A percentile compares a stretch with the other conserved stretches of the same genome.
Evolutionary conservation across 2,797 vertebrate genomes (phyloP).

Genomic region (Sebastiscus albofasciatus): DNA sequence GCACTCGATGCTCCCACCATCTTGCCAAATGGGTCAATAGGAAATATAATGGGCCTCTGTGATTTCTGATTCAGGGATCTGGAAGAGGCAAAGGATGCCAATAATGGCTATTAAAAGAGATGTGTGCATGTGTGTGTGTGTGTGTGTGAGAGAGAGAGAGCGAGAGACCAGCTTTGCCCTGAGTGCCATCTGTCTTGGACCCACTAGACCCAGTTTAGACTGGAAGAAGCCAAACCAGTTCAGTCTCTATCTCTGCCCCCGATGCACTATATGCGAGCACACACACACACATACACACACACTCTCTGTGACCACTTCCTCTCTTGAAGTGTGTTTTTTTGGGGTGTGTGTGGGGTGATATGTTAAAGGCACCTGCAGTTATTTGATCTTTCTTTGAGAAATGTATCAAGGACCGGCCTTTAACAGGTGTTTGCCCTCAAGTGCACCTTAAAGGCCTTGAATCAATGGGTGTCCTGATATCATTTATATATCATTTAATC

Average conservation of each 20-base stretch:
- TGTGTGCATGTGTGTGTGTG: conserved; percentile 54
- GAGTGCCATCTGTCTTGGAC: conserved; percentile 82
- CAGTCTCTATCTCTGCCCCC: conserved; percentile 55
- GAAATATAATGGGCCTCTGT: conserved; percentile 81
- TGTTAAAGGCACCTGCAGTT: not conserved
- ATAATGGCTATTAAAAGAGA: conserved; percentile 80
- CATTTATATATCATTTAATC: conserved; percentile 28
- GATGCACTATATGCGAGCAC: conserved; percentile 38
- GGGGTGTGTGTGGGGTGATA: too few relatives aligned
- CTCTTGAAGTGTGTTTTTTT: too few relatives aligned
- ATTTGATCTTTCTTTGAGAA: conserved; percentile 24
- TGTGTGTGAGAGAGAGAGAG: conserved; percentile 33
- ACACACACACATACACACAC: not conserved
- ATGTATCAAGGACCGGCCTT: not conserved
- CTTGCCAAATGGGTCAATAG: conserved; percentile 82
- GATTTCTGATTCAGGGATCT: conserved; percentile 81
- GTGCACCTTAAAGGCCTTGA: conserved; percentile 10
- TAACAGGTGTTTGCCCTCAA: conserved; percentile 61
- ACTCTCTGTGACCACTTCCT: too few relatives aligned
- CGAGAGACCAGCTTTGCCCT: conserved; percentile 70
- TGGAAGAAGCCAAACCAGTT: conserved; percentile 76
- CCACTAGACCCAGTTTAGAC: conserved; percentile 76
- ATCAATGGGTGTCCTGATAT: conserved; percentile 25
- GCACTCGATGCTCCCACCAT: conserved; percentile 68
- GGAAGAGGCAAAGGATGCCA: conserved; percentile 79